phyloP scores from a whole-genome alignment of 2,888 invertebrate species.

The Adelphocoris suturalis region DNA sequence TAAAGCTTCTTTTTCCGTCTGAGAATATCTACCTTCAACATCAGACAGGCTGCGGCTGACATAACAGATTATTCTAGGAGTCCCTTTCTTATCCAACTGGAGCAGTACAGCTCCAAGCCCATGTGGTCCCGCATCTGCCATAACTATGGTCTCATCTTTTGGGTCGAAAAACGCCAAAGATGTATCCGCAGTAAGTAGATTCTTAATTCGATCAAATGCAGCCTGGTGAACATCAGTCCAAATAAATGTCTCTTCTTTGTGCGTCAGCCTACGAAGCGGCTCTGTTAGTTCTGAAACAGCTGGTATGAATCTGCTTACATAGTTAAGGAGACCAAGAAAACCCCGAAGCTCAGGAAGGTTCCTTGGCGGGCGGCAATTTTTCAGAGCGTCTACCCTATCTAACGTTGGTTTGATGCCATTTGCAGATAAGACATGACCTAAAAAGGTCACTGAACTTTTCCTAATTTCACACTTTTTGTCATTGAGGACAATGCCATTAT shows the following conservation, averaged over 20 bases:
- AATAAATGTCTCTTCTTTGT: too few species aligned
- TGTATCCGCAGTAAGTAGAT: background rate
- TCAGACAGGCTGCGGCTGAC: conserved; percentile 57
- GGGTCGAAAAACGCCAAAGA: background rate
- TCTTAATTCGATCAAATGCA: background rate
- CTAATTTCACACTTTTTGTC: too few species aligned
- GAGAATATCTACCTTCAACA: conserved; percentile 52
- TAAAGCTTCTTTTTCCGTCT: conserved; percentile 64
- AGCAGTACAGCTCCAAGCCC: conserved; percentile 50
- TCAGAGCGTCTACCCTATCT: background rate
- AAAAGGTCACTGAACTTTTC: too few species aligned
- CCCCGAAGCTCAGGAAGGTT: too few species aligned
- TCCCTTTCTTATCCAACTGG: background rate
- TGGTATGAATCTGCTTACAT: too few species aligned
- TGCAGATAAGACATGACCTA: too few species aligned
- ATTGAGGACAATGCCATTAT: too few species aligned
- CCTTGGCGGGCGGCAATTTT: background rate
- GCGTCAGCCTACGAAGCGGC: too few species aligned
- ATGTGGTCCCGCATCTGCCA: conserved; percentile 53
- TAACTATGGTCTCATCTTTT: conserved; percentile 24
- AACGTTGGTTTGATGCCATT: too few species aligned
- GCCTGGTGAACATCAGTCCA: too few species aligned
- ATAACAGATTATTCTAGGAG: conserved; percentile 49
- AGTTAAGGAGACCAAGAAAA: too few species aligned
- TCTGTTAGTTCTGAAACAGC: too few species aligned